These are phyloP conservation scores for Chunga burmeisteri DNA, from an alignment of 2,113 vertebrate species.

Conservation along the genomic window DNA sequence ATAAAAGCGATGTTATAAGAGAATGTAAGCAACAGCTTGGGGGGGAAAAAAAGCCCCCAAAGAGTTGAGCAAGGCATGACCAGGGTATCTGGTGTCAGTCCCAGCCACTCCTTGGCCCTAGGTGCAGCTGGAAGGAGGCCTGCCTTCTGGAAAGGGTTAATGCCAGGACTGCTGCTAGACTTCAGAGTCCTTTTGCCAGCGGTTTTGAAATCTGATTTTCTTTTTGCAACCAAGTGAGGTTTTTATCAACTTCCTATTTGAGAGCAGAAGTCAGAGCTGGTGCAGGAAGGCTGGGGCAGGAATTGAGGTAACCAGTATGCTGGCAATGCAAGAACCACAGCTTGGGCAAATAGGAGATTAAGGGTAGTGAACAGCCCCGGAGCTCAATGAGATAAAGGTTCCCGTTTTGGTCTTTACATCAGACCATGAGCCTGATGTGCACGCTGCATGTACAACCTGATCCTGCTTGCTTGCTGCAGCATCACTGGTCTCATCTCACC, in stretches of 20 bases:
- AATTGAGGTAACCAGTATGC: not conserved
- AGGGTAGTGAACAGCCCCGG: not conserved
- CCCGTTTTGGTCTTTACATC: not conserved
- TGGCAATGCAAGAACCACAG: not conserved
- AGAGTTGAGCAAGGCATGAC: not conserved
- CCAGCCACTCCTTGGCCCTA: not conserved
- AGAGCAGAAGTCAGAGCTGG: constrained; percentile 35
- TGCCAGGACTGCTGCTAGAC: not conserved
- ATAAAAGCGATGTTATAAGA: not conserved
- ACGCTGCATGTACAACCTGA: not conserved
- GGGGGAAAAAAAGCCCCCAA: not conserved
- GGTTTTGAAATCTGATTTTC: constrained; percentile 58
- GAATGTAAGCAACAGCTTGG: not conserved
- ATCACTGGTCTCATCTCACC: rapidly evolving
- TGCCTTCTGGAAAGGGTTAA: constrained; percentile 24
- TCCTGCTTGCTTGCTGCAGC: not conserved
- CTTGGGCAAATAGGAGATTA: not conserved
- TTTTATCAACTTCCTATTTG: constrained; percentile 54
- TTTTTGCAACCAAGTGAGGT: constrained; percentile 39
- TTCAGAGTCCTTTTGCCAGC: not conserved
- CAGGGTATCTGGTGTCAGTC: not conserved
- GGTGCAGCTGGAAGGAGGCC: not conserved
- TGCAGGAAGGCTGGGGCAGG: not conserved
- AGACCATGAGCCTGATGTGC: no score
- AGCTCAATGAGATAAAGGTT: not conserved